Evolutionary conservation across 2,888 invertebrate species (phyloP).

Genomic region (Leistus spinibarbis): DNA sequence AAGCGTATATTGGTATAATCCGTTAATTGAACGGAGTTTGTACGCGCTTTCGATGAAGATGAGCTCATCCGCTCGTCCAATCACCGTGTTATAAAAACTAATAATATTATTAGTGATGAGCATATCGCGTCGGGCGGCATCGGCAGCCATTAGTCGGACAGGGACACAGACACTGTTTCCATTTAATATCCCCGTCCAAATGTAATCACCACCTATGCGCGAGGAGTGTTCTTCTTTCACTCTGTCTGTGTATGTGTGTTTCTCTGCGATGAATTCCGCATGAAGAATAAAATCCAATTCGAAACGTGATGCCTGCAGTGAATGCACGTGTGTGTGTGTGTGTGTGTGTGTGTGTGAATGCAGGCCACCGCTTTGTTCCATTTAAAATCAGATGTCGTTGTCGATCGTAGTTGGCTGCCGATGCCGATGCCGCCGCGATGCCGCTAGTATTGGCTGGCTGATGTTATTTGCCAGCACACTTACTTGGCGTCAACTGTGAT

Average conservation of each 20-base stretch:
- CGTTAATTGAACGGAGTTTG: too few species aligned
- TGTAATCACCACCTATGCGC: background rate
- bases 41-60: too few species aligned
- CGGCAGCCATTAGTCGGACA: background rate
- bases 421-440: too few species aligned
- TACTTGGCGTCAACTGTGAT: background rate
- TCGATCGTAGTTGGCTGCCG: background rate
- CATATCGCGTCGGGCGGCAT: too few species aligned
- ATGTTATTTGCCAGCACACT: background rate
- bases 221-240: background rate
- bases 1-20: too few species aligned
- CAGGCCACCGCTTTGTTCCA: background rate
- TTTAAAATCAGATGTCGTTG: background rate
- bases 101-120: too few species aligned
- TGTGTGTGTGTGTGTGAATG: too few species aligned
- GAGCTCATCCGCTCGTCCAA: background rate
- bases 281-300: slow-evolving; percentile 36
- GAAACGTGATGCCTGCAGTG: slow-evolving; percentile 19
- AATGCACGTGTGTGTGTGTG: too few species aligned
- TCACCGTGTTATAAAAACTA: background rate
- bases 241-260: background rate
- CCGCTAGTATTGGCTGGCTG: too few species aligned
- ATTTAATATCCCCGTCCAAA: background rate
- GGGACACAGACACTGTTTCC: background rate
- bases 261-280: slow-evolving; percentile 13